phyloP scores from a whole-genome alignment of 2,113 vertebrate genomes.

The Lampris megalopsis region DNA sequence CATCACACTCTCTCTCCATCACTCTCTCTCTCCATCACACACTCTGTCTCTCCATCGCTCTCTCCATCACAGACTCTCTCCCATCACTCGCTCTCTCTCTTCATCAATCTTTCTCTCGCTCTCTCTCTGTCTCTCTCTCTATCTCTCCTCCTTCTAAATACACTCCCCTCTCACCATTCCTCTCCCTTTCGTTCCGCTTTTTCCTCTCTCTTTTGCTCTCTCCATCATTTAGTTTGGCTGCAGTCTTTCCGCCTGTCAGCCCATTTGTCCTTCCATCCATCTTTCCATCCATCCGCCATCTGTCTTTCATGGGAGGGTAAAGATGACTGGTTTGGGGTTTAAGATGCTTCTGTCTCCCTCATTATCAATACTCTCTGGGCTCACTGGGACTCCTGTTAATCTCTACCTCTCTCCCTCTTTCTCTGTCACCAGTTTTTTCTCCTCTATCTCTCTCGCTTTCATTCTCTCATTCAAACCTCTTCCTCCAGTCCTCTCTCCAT shows the following conservation, averaged over 20 bases:
- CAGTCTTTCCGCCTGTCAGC: background rate
- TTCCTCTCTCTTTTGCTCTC: background rate
- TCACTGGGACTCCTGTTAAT: too few species aligned
- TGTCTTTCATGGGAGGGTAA: background rate
- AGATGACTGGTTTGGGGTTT: slow-evolving; percentile 6
- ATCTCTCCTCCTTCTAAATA: background rate
- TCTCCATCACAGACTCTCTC: too few species aligned
- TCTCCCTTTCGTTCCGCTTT: background rate
- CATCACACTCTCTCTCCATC: too few species aligned
- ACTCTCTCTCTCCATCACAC: too few species aligned
- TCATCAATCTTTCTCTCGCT: background rate
- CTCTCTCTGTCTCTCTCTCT: background rate
- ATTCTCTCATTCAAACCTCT: background rate
- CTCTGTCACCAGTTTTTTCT: background rate
- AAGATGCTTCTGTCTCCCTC: slow-evolving; percentile 9
- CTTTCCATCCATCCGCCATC: background rate
- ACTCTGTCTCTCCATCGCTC: too few species aligned
- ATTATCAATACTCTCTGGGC: slow-evolving; percentile 13
- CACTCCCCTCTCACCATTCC: background rate
- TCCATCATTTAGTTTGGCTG: background rate
- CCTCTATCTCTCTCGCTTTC: background rate
- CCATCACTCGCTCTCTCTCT: background rate
- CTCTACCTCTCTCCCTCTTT: background rate
- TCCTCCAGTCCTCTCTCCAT: slow-evolving; percentile 22
- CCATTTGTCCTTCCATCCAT: background rate